Conservation (phyloP, 2,888 invertebrate species). For the Pristionchus fissidentatus region DNA sequence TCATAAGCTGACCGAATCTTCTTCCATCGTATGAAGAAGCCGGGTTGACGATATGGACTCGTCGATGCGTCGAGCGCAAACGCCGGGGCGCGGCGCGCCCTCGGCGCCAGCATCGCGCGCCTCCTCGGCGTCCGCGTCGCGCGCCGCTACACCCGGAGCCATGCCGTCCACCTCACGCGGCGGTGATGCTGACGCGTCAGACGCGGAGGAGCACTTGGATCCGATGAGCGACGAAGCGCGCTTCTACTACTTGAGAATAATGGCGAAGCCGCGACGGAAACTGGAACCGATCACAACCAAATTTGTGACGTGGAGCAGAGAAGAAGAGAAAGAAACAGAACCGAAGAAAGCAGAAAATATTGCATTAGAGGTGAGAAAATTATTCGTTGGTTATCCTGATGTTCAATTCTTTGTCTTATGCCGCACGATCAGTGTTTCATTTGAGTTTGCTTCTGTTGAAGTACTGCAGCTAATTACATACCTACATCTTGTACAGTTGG, state of each 20-base stretch:
- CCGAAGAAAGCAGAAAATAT: slow-evolving; percentile 78
- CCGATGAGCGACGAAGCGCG: slow-evolving; percentile 64
- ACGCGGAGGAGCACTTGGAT: background rate
- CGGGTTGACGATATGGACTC: slow-evolving; percentile 57
- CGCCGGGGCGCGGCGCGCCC: background rate
- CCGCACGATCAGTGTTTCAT: no score
- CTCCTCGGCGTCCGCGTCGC: background rate
- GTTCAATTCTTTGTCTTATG: background rate
- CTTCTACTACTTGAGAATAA: slow-evolving; percentile 75
- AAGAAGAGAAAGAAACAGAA: slow-evolving; percentile 53
- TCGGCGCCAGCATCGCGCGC: background rate
- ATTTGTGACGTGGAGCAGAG: slow-evolving; percentile 73
- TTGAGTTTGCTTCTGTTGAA: no score
- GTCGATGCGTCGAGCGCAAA: background rate
- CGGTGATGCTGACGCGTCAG: background rate
- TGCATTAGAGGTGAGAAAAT: slow-evolving; percentile 78
- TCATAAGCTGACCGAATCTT: background rate
- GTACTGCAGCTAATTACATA: no score
- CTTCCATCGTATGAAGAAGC: slow-evolving; percentile 59
- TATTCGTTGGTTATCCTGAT: background rate
- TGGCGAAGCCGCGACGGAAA: slow-evolving; percentile 72
- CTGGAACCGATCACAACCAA: slow-evolving; percentile 74
- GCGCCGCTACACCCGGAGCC: background rate
- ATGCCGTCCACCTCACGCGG: background rate
- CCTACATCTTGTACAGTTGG: no score